These are phyloP conservation scores for Thalassophryne amazonica DNA, from an alignment of 2,797 vertebrate species.

Conservation along the genomic window DNA sequence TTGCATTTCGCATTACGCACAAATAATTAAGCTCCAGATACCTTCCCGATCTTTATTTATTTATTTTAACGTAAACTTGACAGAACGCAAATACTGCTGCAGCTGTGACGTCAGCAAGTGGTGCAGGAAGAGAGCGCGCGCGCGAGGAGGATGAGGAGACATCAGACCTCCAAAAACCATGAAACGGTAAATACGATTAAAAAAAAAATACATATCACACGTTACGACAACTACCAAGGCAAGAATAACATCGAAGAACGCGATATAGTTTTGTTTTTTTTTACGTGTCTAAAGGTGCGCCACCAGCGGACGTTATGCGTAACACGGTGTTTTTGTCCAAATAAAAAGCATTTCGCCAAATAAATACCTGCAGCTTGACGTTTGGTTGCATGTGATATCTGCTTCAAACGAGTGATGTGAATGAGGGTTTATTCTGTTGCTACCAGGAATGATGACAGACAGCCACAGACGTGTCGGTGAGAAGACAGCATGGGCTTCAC, in stretches of 20 bases:
- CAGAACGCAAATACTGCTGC: constrained; percentile 15
- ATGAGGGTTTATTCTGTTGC: neutral
- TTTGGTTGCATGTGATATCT: too few species aligned
- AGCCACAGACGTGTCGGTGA: constrained; percentile 26
- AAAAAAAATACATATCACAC: neutral
- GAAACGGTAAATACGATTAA: constrained; percentile 22
- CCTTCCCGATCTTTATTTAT: too few species aligned
- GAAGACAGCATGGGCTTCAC: constrained; percentile 68
- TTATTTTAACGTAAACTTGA: constrained; percentile 42
- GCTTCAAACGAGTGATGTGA: too few species aligned
- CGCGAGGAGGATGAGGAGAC: neutral
- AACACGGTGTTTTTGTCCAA: neutral
- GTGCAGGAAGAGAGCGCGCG: constrained; percentile 48
- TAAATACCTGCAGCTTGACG: too few species aligned
- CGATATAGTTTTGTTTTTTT: neutral
- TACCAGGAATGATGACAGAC: constrained; percentile 60
- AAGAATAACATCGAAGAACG: neutral
- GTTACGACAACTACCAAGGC: neutral
- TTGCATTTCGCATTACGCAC: too few species aligned
- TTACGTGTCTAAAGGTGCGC: neutral
- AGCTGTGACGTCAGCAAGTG: constrained; percentile 59
- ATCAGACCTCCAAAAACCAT: constrained; percentile 9
- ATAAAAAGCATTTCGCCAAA: neutral
- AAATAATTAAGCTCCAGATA: too few species aligned
- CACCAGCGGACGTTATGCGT: neutral